phyloP scores from a whole-genome alignment of 2,113 vertebrate species.

The Saccopteryx leptura region DNA sequence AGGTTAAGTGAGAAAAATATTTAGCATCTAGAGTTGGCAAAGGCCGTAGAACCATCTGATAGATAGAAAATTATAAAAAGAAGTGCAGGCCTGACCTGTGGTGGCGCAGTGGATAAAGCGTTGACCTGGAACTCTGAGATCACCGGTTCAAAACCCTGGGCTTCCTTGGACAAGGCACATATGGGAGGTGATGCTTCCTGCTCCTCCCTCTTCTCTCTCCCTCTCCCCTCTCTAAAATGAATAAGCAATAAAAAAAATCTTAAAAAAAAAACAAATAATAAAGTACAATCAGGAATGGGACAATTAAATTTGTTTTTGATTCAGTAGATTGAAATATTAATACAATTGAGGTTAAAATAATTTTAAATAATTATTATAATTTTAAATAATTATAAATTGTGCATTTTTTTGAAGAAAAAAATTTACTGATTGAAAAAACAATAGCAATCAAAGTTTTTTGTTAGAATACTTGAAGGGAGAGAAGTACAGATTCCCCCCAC shows the following conservation, averaged over 20 bases:
- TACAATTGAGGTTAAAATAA: not conserved
- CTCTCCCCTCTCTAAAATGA: no score
- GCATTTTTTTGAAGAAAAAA: constrained; percentile 6
- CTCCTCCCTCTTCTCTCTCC: no score
- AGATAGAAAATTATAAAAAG: constrained; percentile 20
- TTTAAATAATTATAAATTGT: not conserved
- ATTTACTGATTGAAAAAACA: constrained; percentile 51
- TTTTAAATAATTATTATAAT: no score
- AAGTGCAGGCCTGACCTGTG: no score
- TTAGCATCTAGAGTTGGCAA: not conserved
- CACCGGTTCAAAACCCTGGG: no score
- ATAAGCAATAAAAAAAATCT: no score
- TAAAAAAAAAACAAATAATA: not conserved
- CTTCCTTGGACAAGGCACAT: no score
- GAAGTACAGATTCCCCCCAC: not conserved
- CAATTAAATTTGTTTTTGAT: constrained; percentile 29
- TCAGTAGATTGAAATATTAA: constrained; percentile 37
- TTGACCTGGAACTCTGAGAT: no score
- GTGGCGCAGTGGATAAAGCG: no score
- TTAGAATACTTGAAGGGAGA: not conserved
- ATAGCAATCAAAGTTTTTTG: not conserved
- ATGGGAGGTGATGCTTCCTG: no score
- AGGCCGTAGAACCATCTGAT: not conserved
- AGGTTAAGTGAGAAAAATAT: not conserved
- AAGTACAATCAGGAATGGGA: not conserved